Percentiles rank a stretch among this genome's conserved stretches.
Conservation (phyloP, 64 coral and sea anemone genomes). For the Pocillopora damicornis region DNA sequence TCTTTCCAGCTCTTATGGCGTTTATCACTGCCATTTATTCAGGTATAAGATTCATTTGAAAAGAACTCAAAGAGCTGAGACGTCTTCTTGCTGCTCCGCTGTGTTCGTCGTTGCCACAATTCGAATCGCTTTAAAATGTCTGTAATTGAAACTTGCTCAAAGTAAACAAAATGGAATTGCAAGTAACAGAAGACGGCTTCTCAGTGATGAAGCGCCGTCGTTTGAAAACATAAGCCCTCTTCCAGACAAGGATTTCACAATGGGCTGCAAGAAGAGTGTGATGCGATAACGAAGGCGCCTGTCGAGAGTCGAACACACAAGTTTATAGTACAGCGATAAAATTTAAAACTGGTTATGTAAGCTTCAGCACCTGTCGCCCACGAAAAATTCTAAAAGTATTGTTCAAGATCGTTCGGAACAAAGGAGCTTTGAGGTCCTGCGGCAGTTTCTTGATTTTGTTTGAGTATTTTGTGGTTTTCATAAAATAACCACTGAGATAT, state of each 20-base stretch:
- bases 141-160: constrained; percentile 80
- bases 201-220: constrained; percentile 78
- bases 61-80: constrained; percentile 36
- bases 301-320: no score
- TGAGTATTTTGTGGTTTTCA: no score
- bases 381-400: no score
- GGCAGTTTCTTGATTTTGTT: no score
- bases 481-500: no score
- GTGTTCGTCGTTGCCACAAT: not conserved
- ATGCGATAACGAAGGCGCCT: constrained; percentile 63
- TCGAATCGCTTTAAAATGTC: constrained; percentile 39
- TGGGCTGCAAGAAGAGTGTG: constrained; percentile 46
- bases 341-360: no score
- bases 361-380: no score
- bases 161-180: constrained; percentile 74
- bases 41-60: constrained; percentile 53
- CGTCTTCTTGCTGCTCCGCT: constrained; percentile 53
- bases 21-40: constrained; percentile 68
- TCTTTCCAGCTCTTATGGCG: constrained; percentile 56
- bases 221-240: no score
- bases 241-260: constrained; percentile 84
- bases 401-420: no score
- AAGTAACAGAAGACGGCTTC: no score
- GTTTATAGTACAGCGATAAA: no score
- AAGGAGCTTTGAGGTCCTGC: no score